Evolutionary conservation across 2,888 invertebrate species (phyloP).

Genomic region (Gandaritis pyraliata): DNA sequence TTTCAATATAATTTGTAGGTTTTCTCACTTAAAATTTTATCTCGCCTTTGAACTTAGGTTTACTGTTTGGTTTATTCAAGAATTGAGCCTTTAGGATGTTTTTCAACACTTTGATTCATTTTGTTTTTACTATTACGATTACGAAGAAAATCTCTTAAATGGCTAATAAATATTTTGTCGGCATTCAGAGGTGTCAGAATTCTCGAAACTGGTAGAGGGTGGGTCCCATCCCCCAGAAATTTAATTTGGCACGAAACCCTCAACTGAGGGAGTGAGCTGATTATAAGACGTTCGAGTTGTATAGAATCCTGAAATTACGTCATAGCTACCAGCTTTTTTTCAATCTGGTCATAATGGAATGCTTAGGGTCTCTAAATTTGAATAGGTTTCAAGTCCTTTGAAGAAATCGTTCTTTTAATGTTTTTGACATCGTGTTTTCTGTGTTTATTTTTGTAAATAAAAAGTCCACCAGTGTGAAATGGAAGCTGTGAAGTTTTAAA

Average conservation of each 20-base stretch:
- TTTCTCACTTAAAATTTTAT: not conserved
- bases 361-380: conserved; percentile 25
- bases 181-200: conserved; percentile 39
- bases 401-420: conserved; percentile 19
- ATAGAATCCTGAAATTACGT: conserved; percentile 28
- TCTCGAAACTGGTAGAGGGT: conserved; percentile 26
- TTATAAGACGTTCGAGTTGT: conserved; percentile 37
- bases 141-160: conserved; percentile 36
- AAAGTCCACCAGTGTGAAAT: not conserved
- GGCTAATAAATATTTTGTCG: conserved; percentile 45
- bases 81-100: conserved; percentile 4
- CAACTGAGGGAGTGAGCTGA: conserved; percentile 33
- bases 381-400: conserved; percentile 19
- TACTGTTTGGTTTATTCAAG: too few species aligned
- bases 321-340: conserved; percentile 29
- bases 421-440: conserved; percentile 8
- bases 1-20: not conserved
- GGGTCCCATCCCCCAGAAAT: conserved; percentile 27
- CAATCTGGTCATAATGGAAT: conserved; percentile 31
- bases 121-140: conserved; percentile 34
- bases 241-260: conserved; percentile 39
- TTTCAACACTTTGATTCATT: conserved; percentile 20
- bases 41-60: too few species aligned
- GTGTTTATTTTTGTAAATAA: not conserved
- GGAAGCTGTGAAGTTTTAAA: not conserved